Conservation (phyloP, 2,888 invertebrate species). For the Petrolisthes manimaculis region DNA sequence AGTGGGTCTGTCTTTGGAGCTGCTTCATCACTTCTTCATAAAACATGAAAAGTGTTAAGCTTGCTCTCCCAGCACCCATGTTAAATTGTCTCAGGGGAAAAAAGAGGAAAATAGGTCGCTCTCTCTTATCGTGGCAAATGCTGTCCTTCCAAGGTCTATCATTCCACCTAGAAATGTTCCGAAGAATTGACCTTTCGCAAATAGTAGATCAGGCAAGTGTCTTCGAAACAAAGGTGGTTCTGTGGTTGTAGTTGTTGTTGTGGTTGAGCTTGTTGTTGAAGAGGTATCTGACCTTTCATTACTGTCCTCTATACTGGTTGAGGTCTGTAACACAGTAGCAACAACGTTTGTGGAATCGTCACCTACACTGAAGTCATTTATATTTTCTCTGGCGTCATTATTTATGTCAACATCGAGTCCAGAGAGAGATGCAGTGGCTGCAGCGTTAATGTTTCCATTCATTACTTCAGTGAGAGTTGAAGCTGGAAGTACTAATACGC, state of each 20-base stretch:
- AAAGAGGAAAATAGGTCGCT: not conserved
- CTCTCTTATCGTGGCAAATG: slow-evolving; percentile 19
- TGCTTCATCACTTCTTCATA: too few relatives aligned
- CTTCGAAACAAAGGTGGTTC: slow-evolving; percentile 31
- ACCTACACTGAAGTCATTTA: not conserved
- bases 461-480: slow-evolving; percentile 19
- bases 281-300: not conserved
- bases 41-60: not conserved
- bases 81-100: not conserved
- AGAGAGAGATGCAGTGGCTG: slow-evolving; percentile 17
- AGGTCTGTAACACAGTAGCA: not conserved
- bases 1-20: too few relatives aligned
- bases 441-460: not conserved
- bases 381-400: not conserved
- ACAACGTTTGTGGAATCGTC: not conserved
- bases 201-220: slow-evolving; percentile 50
- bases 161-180: slow-evolving; percentile 60
- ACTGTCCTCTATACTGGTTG: not conserved
- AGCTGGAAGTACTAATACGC: slow-evolving; percentile 37
- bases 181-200: slow-evolving; percentile 58
- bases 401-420: not conserved
- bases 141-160: slow-evolving; percentile 42
- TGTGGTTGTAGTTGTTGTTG: slow-evolving; percentile 28
- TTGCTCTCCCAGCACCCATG: not conserved
- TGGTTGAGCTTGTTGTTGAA: not conserved